Base-by-base conservation (phyloP, 1,140 invertebrate genomes). In the Portunus trituberculatus region DNA sequence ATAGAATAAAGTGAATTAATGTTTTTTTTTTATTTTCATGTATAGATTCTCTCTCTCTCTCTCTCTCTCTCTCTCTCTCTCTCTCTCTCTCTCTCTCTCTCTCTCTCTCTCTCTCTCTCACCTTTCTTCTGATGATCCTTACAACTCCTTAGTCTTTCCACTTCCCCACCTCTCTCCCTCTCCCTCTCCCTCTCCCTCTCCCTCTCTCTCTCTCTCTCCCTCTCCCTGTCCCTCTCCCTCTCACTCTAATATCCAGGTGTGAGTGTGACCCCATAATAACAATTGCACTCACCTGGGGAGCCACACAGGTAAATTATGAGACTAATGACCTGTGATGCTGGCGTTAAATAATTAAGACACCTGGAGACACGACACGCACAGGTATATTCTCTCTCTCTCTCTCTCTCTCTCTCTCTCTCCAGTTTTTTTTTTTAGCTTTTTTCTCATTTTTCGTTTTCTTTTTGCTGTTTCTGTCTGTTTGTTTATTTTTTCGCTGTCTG, bases 291-390 rank as follows among this genome's bases (percentile, higher is more conserved):
- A 67, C 46, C 25, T 91, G 59, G 89, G 39, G 89, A 59, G 28
- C 28, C 89, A 25, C 89, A 29, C 28, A 46, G 29, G 31, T 91
- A 91, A 91, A n/a, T 48, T 52, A 52, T 91, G 48, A 91, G 89
- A 52, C 89, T 91, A 91, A 91, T 91, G 89, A 29, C 31, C 89
- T 91, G 89, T 91, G 48, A 31, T 52, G 4, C 2, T n/a, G 48
- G 89, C 28, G 25, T 91, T 29, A 91, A 59, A 91, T 91, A 91
- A 91, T 91, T 91, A 91, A 59, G 48, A 59, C 52, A 59, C 52
- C 52, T 59, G 52, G 52, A 59, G 52, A 45, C 87, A 39, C 87
- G 39, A 89, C 87, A 89, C 87, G 48, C 89, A 91, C 45, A 2
- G 39, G 48, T 25, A 91, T 52, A 6, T 52, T 20, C 16, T 20